Conservation (phyloP, 92 coral and sea anemone genomes). For the Palythoa grandis region DNA sequence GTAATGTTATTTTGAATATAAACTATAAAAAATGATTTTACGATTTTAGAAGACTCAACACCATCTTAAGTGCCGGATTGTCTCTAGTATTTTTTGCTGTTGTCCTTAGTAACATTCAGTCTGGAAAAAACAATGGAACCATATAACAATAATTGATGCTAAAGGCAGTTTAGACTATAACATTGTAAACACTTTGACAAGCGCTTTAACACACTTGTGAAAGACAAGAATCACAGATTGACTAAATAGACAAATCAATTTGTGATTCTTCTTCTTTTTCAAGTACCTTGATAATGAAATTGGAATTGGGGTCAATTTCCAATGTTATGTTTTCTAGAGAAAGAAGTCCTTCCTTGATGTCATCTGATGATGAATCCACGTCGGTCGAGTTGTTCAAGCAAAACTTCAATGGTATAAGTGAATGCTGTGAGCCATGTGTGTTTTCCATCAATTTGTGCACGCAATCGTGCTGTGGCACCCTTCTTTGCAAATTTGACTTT, state of each 20-base stretch:
- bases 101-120: constrained; percentile 8
- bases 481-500: constrained; percentile 35
- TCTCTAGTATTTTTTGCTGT: constrained; percentile 21
- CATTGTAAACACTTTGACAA: constrained; percentile 16
- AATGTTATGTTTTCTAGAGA: constrained; percentile 43
- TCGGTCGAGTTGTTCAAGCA: neutral
- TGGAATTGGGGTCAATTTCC: constrained; percentile 30
- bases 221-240: constrained; percentile 14
- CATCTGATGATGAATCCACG: constrained; percentile 16
- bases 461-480: constrained; percentile 23
- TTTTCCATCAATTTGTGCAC: constrained; percentile 34
- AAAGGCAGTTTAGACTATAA: neutral
- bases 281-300: constrained; percentile 33
- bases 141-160: constrained; percentile 1
- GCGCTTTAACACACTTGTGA: constrained; percentile 3
- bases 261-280: constrained; percentile 5
- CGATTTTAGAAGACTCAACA: neutral
- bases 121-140: constrained; percentile 26
- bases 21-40: constrained; percentile 9
- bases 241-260: constrained; percentile 20
- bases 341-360: constrained; percentile 23
- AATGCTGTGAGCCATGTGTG: constrained; percentile 45
- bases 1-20: neutral
- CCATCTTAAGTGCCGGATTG: neutral
- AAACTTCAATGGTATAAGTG: constrained; percentile 39